Conservation (phyloP, 2,888 invertebrate species). For the Callyntrura guangdongensis region DNA sequence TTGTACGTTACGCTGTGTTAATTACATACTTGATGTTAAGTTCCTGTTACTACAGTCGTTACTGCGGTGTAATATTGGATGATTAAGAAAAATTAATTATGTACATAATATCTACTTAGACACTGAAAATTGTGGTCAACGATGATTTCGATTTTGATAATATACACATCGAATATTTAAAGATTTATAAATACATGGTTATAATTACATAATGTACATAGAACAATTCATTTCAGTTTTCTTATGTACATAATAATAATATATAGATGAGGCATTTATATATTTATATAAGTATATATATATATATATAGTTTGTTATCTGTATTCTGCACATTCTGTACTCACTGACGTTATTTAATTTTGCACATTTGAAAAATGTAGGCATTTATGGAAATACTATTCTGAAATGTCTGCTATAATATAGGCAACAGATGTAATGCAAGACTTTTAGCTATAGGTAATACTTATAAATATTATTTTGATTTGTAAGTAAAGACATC, state of each 20-base stretch:
- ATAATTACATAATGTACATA: slow-evolving; percentile 44
- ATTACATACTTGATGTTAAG: neutral
- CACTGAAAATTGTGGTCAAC: slow-evolving; percentile 56
- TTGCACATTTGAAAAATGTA: neutral
- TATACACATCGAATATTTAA: slow-evolving; percentile 32
- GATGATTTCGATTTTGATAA: slow-evolving; percentile 55
- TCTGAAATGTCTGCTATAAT: neutral
- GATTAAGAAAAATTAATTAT: slow-evolving; percentile 37
- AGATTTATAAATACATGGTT: slow-evolving; percentile 12
- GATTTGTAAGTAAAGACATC: slow-evolving; percentile 36
- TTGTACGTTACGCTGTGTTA: neutral
- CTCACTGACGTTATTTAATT: neutral
- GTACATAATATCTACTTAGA: slow-evolving; percentile 39
- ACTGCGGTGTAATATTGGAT: slow-evolving; percentile 8
- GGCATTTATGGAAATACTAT: slow-evolving; percentile 40
- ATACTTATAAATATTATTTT: slow-evolving; percentile 12
- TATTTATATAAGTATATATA: neutral
- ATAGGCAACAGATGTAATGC: neutral
- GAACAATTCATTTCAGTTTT: neutral
- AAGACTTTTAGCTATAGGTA: slow-evolving; percentile 12
- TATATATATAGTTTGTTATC: neutral
- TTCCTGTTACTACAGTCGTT: slow-evolving; percentile 9
- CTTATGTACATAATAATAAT: too few species aligned
- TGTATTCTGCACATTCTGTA: neutral
- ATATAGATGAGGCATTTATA: slow-evolving; percentile 5